Percentiles rank a stretch among this genome's conserved stretches.
These are phyloP conservation scores for Rhamphomyia laevipes DNA, from an alignment of 2,888 invertebrate genomes.

Conservation along the genomic window DNA sequence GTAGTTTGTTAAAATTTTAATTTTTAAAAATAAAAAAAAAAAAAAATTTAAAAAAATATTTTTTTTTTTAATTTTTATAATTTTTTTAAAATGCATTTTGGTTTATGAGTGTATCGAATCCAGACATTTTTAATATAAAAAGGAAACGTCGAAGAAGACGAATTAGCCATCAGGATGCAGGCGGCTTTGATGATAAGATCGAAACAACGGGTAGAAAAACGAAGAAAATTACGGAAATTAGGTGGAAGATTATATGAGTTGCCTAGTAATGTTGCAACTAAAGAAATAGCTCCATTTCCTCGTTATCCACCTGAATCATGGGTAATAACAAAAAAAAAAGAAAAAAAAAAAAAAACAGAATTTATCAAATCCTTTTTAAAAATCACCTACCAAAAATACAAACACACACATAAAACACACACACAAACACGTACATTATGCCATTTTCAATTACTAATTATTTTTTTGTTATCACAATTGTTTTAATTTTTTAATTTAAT, in stretches of 20 bases:
- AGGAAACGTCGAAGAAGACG: conserved; percentile 19
- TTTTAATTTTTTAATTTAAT: neutral
- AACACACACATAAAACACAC: neutral
- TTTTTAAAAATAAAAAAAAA: too few species aligned
- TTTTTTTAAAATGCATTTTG: too few species aligned
- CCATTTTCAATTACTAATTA: neutral
- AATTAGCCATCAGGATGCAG: conserved; percentile 59
- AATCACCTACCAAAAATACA: neutral
- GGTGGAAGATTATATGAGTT: conserved; percentile 66
- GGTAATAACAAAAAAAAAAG: conserved; percentile 40
- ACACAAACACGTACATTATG: too few species aligned
- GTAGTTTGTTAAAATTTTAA: too few species aligned
- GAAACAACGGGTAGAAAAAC: conserved; percentile 73
- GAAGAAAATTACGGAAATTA: conserved; percentile 62
- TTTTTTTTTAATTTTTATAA: too few species aligned
- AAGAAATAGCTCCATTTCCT: conserved; percentile 77
- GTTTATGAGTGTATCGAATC: too few species aligned
- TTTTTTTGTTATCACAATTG: neutral
- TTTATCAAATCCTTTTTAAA: conserved; percentile 22
- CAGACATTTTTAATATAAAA: neutral
- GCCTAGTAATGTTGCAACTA: conserved; percentile 79
- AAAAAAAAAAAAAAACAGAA: conserved; percentile 31
- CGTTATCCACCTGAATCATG: conserved; percentile 72
- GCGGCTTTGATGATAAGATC: conserved; percentile 86
- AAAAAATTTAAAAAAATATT: too few species aligned